Evolutionary conservation across 1,140 invertebrate species (phyloP).

Genomic region (Gerris buenoi): DNA sequence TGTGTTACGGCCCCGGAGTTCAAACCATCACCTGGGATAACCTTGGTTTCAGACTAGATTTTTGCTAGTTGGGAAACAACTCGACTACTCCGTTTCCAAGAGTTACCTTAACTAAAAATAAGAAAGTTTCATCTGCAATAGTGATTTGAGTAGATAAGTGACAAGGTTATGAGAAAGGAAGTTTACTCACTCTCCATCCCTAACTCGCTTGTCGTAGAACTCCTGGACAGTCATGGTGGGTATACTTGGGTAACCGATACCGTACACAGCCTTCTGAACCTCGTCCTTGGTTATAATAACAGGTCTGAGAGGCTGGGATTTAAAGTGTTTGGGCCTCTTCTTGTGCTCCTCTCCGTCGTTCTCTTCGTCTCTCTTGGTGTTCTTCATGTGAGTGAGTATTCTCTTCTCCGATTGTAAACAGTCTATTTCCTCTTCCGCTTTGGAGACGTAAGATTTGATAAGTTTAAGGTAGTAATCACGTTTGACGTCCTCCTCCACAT

Average conservation of each 20-base stretch:
- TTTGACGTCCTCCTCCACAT: conserved; percentile 62
- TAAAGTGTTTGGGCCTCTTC: conserved; percentile 17
- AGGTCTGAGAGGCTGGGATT: conserved; percentile 50
- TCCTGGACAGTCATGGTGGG: conserved; percentile 86
- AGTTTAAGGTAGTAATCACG: conserved; percentile 69
- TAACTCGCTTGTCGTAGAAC: conserved; percentile 79
- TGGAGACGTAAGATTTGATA: conserved; percentile 55
- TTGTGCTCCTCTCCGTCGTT: conserved; percentile 6
- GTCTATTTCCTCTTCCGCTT: conserved; percentile 61
- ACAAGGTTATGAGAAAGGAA: no score
- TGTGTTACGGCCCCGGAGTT: no score
- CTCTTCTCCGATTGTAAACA: conserved; percentile 54
- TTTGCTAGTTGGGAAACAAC: no score
- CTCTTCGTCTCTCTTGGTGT: conserved; percentile 28
- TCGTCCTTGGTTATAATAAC: conserved; percentile 84
- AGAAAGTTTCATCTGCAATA: no score
- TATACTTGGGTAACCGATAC: conserved; percentile 83
- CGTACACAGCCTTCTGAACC: conserved; percentile 83
- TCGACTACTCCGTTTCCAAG: no score
- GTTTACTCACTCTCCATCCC: conserved; percentile 54
- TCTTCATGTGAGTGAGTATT: conserved; percentile 53
- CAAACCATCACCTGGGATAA: no score
- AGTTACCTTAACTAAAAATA: no score
- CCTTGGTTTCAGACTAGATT: no score
- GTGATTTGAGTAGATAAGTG: no score